Conservation (phyloP, 1,140 invertebrate species). For the Papilio machaon region DNA sequence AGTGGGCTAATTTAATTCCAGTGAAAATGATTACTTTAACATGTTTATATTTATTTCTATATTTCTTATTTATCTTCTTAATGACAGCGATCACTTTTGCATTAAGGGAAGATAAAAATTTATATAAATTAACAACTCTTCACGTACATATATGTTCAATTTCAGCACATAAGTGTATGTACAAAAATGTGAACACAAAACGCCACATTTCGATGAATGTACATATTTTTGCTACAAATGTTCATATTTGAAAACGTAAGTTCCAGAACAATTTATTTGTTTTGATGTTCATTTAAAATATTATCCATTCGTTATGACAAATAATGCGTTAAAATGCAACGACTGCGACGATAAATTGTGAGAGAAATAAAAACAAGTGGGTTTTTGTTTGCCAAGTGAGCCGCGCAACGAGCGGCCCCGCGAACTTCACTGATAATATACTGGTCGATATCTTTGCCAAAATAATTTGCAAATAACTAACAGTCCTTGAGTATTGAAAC, state of each 20-base stretch:
- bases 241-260: conserved; percentile 19
- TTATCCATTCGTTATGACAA: conserved; percentile 35
- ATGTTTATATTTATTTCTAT: background rate
- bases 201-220: background rate
- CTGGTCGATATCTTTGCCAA: conserved; percentile 29
- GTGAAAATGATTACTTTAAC: background rate
- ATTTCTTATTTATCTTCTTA: background rate
- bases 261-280: conserved; percentile 23
- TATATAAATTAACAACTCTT: background rate
- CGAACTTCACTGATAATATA: conserved; percentile 15
- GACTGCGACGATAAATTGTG: conserved; percentile 24
- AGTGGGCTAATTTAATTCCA: background rate
- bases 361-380: conserved; percentile 35
- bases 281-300: conserved; percentile 31
- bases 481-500: conserved; percentile 5
- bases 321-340: conserved; percentile 33
- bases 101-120: background rate
- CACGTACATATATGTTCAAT: background rate
- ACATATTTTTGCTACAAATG: background rate
- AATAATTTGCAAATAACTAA: conserved; percentile 32
- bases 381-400: conserved; percentile 30
- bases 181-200: conserved; percentile 18
- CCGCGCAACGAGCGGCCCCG: conserved; percentile 7
- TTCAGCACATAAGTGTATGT: background rate
- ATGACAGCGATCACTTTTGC: background rate